These are phyloP conservation scores for Hedychridium roseum DNA, from an alignment of 2,888 invertebrate genomes.

Conservation along the genomic window DNA sequence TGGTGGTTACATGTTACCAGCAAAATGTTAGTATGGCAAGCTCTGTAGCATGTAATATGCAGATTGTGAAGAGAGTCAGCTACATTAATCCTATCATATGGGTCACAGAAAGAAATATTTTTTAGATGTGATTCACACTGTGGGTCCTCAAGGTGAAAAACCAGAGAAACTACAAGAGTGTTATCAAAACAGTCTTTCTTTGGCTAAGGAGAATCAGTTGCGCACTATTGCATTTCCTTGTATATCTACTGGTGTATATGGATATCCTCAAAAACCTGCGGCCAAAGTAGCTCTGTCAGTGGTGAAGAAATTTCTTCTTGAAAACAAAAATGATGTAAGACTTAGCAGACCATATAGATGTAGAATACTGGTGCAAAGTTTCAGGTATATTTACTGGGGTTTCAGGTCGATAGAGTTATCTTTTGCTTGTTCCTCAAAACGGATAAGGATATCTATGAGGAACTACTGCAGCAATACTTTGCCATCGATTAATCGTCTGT, in stretches of 20 bases:
- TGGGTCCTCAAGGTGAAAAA: conserved; percentile 83
- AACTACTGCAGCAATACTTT: conserved; percentile 77
- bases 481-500: conserved; percentile 64
- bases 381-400: too few species aligned
- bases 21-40: conserved; percentile 74
- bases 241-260: conserved; percentile 91
- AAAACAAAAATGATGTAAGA: conserved; percentile 64
- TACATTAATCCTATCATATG: background rate
- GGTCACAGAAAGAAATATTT: conserved; percentile 5
- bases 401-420: conserved; percentile 76
- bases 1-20: conserved; percentile 82
- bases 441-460: conserved; percentile 78
- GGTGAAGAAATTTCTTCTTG: conserved; percentile 71
- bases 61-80: too few species aligned
- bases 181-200: conserved; percentile 74
- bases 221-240: conserved; percentile 85
- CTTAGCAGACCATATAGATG: too few species aligned
- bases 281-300: conserved; percentile 77
- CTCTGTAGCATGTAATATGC: too few species aligned
- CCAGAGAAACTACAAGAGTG: conserved; percentile 72
- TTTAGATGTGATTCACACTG: conserved; percentile 88
- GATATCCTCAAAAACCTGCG: conserved; percentile 82
- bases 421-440: conserved; percentile 80
- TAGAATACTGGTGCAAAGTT: too few species aligned
- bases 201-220: conserved; percentile 68